Base-by-base conservation (phyloP, 1,140 invertebrate genomes). In the Heliconius hermathena region DNA sequence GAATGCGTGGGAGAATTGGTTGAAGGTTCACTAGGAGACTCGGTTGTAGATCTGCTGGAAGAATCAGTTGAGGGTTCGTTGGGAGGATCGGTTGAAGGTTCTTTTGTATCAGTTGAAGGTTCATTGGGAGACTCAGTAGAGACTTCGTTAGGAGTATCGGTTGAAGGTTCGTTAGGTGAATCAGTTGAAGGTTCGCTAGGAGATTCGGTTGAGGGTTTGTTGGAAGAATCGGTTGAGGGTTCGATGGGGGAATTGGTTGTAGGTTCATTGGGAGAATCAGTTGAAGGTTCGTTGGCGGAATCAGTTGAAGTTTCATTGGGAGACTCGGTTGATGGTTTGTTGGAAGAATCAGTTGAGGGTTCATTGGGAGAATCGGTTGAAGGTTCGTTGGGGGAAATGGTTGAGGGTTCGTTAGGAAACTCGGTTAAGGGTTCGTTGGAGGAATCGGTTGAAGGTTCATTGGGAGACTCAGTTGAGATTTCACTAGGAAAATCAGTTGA, bases 121-220 rank as follows among this genome's bases (percentile, higher is more conserved):
- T n/a, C 20, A 6, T 20, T 57, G n/a, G 54, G 4, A 9, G 1
- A 3, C 1, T 57, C 20, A 22, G 54, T 57, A 8, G 54, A 22
- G 0, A 6, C 1, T 22, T n/a, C 8, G 6, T 20, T 57, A 2
- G 54, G 5, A n/a, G 54, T 3, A n/a, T 57, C 20, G 3, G 54
- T 57, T 8, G 54, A n/a, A 22, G 66, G 29, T 72, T 79, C 77
- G 29, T 80, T 78, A 33, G 80, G 79, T 38, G 4, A 78, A 38
- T 57, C 26, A 33, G 6, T 73, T 2, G 76, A 33, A 33, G 70
- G 11, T 22, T 33, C 9, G 9, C 66, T 77, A 1, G 73, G 78
- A 8, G 29, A n/a, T 16, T 60, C 8, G n/a, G 54, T n/a, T 9
- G n/a, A n/a, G 9, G 54, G 54, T 22, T 78, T 71, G 18, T 71